These are phyloP conservation scores for Cinclus mexicanus DNA, from an alignment of 2,113 vertebrate genomes.

Conservation along the genomic window DNA sequence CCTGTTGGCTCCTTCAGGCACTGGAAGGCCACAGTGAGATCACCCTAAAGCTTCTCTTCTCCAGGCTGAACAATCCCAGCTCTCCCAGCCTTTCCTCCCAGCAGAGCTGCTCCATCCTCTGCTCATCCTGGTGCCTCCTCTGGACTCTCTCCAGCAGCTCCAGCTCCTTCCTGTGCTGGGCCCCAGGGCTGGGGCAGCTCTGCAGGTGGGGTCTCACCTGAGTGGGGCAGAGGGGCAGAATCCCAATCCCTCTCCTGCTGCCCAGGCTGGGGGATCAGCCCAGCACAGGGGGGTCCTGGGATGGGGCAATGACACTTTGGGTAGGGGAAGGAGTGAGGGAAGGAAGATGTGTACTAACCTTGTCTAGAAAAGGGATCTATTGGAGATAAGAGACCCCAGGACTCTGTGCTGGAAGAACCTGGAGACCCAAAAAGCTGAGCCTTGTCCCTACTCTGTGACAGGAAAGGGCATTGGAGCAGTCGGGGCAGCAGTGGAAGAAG, in stretches of 20 bases:
- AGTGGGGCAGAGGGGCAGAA: background rate
- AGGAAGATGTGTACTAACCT: background rate
- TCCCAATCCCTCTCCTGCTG: background rate
- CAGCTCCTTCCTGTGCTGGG: background rate
- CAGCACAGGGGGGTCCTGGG: background rate
- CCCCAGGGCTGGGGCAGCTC: background rate
- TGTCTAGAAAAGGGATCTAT: background rate
- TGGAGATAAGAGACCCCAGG: rapidly evolving
- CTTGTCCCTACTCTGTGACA: too few relatives aligned
- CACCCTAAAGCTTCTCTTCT: rapidly evolving
- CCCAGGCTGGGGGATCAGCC: background rate
- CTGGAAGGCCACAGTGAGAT: rapidly evolving
- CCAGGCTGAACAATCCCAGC: background rate
- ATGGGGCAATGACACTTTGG: rapidly evolving
- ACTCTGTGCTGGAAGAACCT: background rate
- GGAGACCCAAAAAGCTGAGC: background rate
- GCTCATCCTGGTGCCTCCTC: background rate
- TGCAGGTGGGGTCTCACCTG: background rate
- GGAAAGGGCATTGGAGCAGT: background rate
- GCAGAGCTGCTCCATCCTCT: background rate
- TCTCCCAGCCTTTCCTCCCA: background rate
- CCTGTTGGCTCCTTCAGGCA: rapidly evolving
- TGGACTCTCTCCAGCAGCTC: background rate
- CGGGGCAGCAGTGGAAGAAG: rapidly evolving
- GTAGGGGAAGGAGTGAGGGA: background rate